Evolutionary conservation across 2,797 vertebrate species (phyloP).

Genomic region (Sebastes alutus): DNA sequence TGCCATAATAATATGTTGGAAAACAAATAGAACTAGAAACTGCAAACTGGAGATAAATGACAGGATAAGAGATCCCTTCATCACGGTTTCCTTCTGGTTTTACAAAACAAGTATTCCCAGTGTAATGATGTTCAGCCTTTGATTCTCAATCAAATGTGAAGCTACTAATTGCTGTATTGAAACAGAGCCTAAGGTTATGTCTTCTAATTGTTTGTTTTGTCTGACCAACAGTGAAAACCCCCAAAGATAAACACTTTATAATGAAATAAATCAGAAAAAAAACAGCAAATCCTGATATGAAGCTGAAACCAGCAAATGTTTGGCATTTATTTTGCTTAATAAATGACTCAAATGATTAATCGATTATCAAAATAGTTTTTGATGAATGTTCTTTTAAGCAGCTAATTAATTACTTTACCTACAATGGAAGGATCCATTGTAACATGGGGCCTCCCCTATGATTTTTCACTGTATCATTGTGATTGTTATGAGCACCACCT

Average conservation of each 20-base stretch:
- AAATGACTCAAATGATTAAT: neutral
- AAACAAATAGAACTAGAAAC: neutral
- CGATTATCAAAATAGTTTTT: neutral
- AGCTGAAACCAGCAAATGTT: no score
- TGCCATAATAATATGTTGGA: neutral
- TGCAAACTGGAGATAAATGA: neutral
- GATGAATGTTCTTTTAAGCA: neutral
- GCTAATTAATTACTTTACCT: neutral
- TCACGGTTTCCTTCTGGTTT: neutral
- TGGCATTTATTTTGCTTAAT: no score
- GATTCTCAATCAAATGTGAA: neutral
- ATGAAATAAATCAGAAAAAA: no score
- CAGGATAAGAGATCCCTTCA: neutral
- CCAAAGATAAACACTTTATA: no score
- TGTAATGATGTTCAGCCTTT: neutral
- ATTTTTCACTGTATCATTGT: neutral
- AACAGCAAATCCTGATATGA: no score
- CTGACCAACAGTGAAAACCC: neutral
- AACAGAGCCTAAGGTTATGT: neutral
- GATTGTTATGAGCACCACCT: neutral
- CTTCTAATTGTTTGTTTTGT: neutral
- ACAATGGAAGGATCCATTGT: neutral
- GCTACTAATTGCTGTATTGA: neutral
- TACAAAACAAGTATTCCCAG: neutral
- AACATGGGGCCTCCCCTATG: neutral